Conservation (phyloP, 2,113 vertebrate species). For the Eupsittula cactorum region DNA sequence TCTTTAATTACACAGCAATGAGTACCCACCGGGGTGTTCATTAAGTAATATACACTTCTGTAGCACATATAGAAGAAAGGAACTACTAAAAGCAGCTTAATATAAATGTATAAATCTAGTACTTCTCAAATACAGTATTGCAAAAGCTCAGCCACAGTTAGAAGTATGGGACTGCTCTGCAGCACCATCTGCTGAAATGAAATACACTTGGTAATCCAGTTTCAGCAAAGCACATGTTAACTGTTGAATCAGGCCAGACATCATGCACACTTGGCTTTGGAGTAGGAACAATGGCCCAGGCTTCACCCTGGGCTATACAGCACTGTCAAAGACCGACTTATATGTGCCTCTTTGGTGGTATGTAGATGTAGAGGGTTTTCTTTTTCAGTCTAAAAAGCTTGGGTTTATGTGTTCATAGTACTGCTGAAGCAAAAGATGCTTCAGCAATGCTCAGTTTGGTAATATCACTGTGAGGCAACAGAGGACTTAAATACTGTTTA, state of each 20-base stretch:
- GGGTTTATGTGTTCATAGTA: background rate
- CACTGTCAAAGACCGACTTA: background rate
- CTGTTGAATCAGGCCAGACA: background rate
- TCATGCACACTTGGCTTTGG: background rate
- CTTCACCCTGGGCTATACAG: background rate
- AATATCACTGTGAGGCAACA: background rate
- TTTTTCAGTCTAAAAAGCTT: background rate
- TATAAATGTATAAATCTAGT: background rate
- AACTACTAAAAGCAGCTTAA: background rate
- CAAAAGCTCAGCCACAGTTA: background rate
- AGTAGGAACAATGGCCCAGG: background rate
- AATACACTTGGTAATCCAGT: rapidly evolving
- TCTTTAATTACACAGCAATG: background rate
- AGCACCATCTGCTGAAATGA: conserved; percentile 36
- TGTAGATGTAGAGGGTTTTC: background rate
- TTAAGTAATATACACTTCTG: background rate
- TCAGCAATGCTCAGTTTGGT: background rate
- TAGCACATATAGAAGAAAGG: background rate
- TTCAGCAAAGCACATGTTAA: background rate
- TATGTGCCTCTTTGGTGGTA: background rate
- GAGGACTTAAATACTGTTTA: background rate
- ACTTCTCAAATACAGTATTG: background rate
- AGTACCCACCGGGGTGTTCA: background rate
- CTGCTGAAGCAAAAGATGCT: background rate
- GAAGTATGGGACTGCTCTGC: background rate